phyloP scores from a whole-genome alignment of 2,888 invertebrate genomes.

The Ormia ochracea region DNA sequence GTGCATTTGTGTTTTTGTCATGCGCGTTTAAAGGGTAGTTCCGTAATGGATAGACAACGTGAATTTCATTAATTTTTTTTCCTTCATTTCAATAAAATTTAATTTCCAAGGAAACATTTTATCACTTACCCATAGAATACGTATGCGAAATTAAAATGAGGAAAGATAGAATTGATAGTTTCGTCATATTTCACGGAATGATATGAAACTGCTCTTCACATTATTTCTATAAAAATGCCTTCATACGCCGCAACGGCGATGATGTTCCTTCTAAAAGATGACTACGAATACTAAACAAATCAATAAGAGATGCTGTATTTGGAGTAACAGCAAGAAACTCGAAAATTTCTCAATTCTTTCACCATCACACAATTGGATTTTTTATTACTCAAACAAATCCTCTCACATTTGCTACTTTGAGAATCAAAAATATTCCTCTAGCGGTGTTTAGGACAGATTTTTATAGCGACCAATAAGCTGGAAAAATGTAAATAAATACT shows the following conservation, averaged over 20 bases:
- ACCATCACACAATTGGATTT: no score
- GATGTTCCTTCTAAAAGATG: constrained; percentile 6
- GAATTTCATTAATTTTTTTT: not conserved
- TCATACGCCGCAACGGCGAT: constrained; percentile 1
- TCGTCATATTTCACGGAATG: constrained; percentile 21
- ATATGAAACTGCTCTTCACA: constrained; percentile 23
- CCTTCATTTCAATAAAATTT: not conserved
- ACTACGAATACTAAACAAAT: constrained; percentile 33
- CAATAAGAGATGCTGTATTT: constrained; percentile 24
- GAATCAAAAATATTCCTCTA: no score
- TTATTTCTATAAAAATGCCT: constrained; percentile 4
- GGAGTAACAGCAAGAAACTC: not conserved
- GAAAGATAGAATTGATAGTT: constrained; percentile 36
- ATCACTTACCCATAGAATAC: constrained; percentile 48
- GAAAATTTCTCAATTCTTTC: no score
- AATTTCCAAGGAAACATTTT: not conserved
- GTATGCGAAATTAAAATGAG: constrained; percentile 37
- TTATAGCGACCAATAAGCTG: no score
- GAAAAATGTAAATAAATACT: no score
- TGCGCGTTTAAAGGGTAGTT: constrained; percentile 41
- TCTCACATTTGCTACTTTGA: no score
- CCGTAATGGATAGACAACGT: constrained; percentile 19
- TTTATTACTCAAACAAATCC: no score
- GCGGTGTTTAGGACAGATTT: no score
- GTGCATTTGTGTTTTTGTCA: not conserved